Percentiles rank a stretch among this genome's conserved stretches.
phyloP scores from a whole-genome alignment of 2,888 invertebrate species.

The Epistrophella euchroma region DNA sequence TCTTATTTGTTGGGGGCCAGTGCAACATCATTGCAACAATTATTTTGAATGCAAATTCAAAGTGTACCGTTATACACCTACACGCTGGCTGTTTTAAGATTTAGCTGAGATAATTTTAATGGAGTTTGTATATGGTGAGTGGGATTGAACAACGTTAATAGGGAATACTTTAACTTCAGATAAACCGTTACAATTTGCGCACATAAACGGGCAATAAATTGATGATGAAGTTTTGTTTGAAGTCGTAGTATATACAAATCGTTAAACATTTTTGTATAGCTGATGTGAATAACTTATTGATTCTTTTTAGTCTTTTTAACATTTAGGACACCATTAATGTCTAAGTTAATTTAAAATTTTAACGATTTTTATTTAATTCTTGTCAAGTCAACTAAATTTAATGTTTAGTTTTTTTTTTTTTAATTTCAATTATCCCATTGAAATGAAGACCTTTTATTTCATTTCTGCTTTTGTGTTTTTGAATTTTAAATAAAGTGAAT shows the following conservation, averaged over 20 bases:
- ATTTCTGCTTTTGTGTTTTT: no score
- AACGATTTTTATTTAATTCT: no score
- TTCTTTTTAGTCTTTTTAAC: background rate
- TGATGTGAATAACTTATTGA: background rate
- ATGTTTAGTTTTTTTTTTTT: no score
- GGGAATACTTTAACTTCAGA: background rate
- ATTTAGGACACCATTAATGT: background rate
- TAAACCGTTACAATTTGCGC: constrained; percentile 20
- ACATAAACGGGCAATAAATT: constrained; percentile 16
- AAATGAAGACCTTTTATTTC: no score
- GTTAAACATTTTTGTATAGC: background rate
- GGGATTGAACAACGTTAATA: constrained; percentile 1
- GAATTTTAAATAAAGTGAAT: no score
- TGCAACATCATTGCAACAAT: constrained; percentile 24
- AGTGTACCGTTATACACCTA: constrained; percentile 32
- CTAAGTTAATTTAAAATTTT: no score
- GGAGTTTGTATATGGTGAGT: constrained; percentile 13
- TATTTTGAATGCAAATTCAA: constrained; percentile 22
- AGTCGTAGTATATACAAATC: background rate
- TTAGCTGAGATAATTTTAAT: background rate
- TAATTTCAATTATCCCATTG: no score
- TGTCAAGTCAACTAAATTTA: no score
- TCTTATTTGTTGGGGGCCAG: background rate
- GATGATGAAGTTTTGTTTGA: constrained; percentile 9
- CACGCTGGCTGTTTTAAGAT: background rate